Conservation (phyloP, 92 coral and sea anemone species). For the Porites evermanni region DNA sequence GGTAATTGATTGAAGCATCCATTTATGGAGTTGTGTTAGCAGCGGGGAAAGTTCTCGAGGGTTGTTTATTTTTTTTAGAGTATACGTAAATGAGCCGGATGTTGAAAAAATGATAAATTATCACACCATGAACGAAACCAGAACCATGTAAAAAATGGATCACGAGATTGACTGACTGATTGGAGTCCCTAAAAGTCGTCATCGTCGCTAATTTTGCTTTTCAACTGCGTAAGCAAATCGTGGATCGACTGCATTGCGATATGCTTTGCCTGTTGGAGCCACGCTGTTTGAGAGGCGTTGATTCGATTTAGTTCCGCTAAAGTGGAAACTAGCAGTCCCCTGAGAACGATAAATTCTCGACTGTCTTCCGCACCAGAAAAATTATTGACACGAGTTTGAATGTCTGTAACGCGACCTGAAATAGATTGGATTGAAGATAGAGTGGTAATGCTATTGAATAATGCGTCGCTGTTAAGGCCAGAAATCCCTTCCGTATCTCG, state of each 20-base stretch:
- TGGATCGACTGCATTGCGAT: conserved; percentile 77
- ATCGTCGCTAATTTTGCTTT: conserved; percentile 63
- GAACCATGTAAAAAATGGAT: conserved; percentile 11
- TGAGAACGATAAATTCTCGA: conserved; percentile 63
- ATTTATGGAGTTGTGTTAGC: background rate
- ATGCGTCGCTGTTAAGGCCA: conserved; percentile 21
- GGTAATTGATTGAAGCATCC: background rate
- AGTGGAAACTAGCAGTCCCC: conserved; percentile 70
- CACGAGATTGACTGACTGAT: background rate
- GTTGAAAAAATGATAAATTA: conserved; percentile 21
- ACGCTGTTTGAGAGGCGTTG: conserved; percentile 56
- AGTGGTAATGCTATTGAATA: conserved; percentile 21
- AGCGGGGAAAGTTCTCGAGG: conserved; percentile 27
- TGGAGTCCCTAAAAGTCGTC: conserved; percentile 18
- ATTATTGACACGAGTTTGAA: conserved; percentile 67
- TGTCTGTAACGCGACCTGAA: conserved; percentile 67
- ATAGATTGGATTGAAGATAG: conserved; percentile 57
- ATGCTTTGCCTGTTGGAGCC: conserved; percentile 76
- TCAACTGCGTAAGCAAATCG: conserved; percentile 54
- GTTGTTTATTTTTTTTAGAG: too few relatives aligned
- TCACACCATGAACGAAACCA: background rate
- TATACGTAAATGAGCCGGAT: conserved; percentile 4
- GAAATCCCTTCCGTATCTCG: background rate
- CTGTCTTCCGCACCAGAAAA: conserved; percentile 64
- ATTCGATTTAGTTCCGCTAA: conserved; percentile 72